These are phyloP conservation scores for Ailuropoda melanoleuca DNA, from an alignment of 2,113 vertebrate genomes.

Conservation along the genomic window DNA sequence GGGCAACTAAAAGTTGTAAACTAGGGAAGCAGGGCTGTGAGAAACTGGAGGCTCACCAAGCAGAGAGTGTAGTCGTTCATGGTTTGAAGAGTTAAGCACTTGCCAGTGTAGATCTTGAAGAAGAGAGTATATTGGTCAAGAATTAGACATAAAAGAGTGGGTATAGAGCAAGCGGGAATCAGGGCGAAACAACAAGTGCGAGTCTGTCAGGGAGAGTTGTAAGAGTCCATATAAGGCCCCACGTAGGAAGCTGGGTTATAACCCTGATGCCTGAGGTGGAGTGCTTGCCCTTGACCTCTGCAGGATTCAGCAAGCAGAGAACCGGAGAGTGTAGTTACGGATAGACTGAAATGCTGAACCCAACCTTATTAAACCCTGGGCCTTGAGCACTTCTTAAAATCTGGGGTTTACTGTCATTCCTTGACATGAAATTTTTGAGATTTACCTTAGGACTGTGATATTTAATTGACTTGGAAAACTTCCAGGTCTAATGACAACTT, in stretches of 20 bases:
- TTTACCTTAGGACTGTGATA: neutral
- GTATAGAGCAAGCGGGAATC: neutral
- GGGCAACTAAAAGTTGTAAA: neutral
- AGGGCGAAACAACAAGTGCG: neutral
- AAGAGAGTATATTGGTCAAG: neutral
- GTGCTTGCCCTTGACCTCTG: neutral
- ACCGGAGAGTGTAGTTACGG: neutral
- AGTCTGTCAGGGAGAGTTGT: neutral
- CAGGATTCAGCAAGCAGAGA: neutral
- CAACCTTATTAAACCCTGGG: neutral
- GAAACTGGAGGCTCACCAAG: neutral
- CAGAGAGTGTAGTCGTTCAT: neutral
- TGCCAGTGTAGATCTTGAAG: neutral
- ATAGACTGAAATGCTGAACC: neutral
- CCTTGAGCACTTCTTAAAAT: neutral
- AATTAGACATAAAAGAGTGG: neutral
- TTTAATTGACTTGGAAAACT: neutral
- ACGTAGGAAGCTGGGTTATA: neutral
- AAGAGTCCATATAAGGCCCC: neutral
- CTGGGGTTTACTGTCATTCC: neutral
- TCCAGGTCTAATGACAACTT: neutral
- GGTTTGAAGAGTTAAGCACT: neutral
- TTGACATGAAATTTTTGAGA: conserved; percentile 36
- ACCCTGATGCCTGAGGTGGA: neutral
- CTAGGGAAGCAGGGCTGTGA: neutral